Conservation (phyloP, 2,113 vertebrate genomes). For the Prietella phreatophila region DNA sequence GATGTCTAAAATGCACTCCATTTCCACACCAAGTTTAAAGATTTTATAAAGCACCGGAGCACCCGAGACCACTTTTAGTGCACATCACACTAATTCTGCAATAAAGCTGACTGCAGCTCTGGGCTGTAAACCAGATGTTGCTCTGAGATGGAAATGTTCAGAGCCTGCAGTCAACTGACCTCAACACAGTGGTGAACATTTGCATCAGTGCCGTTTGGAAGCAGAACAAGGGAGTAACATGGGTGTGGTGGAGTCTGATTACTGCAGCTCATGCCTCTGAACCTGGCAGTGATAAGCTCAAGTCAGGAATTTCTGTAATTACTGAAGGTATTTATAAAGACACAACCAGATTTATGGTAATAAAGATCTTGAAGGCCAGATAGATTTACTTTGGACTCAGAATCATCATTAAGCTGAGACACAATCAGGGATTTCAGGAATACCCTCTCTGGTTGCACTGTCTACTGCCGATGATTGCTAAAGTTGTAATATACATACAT, state of each 20-base stretch:
- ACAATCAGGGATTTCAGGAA: background rate
- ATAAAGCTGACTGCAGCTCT: background rate
- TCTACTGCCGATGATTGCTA: background rate
- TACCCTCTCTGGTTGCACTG: too few species aligned
- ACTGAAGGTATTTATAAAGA: background rate
- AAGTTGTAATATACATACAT: background rate
- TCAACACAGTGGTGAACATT: background rate
- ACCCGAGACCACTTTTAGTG: background rate
- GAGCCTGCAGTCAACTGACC: constrained; percentile 15
- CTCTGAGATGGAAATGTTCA: background rate
- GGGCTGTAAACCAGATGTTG: background rate
- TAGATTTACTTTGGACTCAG: background rate
- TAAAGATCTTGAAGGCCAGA: background rate
- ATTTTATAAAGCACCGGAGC: background rate
- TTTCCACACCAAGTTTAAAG: background rate
- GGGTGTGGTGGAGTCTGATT: background rate
- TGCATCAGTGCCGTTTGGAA: background rate
- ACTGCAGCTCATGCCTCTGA: background rate
- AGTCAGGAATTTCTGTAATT: background rate
- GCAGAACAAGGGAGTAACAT: background rate
- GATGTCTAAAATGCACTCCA: background rate
- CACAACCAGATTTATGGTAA: background rate
- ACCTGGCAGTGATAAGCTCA: background rate
- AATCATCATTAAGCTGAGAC: background rate
- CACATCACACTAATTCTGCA: background rate